Evolutionary conservation across 2,797 vertebrate species (phyloP).

Genomic region (Enteromius viviparus): DNA sequence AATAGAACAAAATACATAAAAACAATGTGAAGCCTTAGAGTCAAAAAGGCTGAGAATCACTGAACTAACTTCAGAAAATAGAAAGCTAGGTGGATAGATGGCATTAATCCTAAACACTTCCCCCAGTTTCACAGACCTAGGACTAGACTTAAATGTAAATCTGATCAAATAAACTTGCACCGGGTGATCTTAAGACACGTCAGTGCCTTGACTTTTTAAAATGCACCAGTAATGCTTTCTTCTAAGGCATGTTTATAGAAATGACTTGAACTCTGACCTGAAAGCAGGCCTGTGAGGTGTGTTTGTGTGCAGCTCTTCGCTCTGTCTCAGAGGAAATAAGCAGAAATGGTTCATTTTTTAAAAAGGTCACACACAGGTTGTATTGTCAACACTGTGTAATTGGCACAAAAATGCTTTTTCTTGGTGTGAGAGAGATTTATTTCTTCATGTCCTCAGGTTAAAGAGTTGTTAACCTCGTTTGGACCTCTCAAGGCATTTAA

Average conservation of each 20-base stretch:
- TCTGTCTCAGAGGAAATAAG: background rate
- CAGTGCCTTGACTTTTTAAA: too few relatives aligned
- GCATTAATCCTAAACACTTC: background rate
- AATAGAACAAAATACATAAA: background rate
- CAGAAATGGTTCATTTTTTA: background rate
- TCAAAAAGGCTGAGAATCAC: background rate
- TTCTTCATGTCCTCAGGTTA: slow-evolving; percentile 78
- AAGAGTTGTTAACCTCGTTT: slow-evolving; percentile 92
- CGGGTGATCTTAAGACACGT: too few relatives aligned
- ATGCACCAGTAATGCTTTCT: too few relatives aligned
- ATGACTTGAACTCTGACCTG: too few relatives aligned
- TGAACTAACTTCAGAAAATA: background rate
- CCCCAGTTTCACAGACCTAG: too few relatives aligned
- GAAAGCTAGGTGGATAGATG: background rate
- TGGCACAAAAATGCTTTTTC: background rate
- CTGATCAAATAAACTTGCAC: too few relatives aligned
- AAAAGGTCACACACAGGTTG: background rate
- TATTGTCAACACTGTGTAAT: background rate
- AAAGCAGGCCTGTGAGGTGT: too few relatives aligned
- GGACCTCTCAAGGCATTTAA: slow-evolving; percentile 95
- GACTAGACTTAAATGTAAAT: too few relatives aligned
- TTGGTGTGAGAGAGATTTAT: background rate
- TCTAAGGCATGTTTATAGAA: too few relatives aligned
- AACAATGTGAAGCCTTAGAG: background rate
- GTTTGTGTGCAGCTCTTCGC: background rate